Base-by-base conservation (phyloP, 2,888 invertebrate genomes). In the Artemia sinica region DNA sequence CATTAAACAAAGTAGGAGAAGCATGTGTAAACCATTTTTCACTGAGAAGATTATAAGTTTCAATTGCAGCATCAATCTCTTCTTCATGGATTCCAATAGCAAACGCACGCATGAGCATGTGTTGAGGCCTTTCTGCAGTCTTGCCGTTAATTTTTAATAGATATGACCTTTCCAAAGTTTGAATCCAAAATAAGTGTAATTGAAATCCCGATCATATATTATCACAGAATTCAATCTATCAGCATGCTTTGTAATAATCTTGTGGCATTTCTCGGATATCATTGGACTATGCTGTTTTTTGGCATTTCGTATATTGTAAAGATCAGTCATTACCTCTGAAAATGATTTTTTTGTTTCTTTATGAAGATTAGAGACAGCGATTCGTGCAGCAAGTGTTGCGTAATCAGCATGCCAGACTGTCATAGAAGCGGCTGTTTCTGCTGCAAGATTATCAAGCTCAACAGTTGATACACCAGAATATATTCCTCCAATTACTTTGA, bases 101-200 rank as follows among this genome's bases (percentile, higher is more conserved):
- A 41, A 41, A n/a, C 1, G 96, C 96, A 74, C 98, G 81, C 98
- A 98, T 98, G 70, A 98, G 79, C 95, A 98, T 91, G 75, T 98
- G 96, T 76, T 98, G 97, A 0, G 98, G 98, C 49, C 98, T 84
- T 78, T 98, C 98, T 1, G 85, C 94, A 68, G 95, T 88, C 83
- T 91, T 91, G 0, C 87, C 88, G 77, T 91, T 83, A 68, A 95
- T 89, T 80, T 90, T 93, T 70, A 97, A 79, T 72, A 98, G 80
- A 78, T 98, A 98, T 0, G 96, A 95, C 66, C 92, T 83, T 76
- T 98, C 97, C 69, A 98, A 80, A 0, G 97, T 98, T 96, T 97
- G 76, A 97, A 97, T n/a, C 97, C 98, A 82, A 99, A 98, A 77
- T 93, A 98, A 76, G 93, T 95, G 79, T 96, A 98, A 71, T 85